Evolutionary conservation across 2,113 vertebrate species (phyloP).

Genomic region (Pollachius pollachius): DNA sequence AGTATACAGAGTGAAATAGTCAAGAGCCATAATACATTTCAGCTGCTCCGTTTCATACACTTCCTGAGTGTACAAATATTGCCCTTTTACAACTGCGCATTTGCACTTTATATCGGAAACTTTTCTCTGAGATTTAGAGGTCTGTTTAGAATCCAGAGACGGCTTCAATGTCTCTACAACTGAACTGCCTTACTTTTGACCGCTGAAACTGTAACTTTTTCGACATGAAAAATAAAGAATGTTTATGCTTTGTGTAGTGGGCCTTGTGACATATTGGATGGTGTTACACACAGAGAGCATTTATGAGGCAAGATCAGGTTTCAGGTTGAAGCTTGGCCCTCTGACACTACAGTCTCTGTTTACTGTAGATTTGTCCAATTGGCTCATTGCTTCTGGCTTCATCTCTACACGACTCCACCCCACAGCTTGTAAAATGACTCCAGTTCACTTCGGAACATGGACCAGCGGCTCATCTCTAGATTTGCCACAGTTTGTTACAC

Average conservation of each 20-base stretch:
- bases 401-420: constrained; percentile 55
- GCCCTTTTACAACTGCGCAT: not conserved
- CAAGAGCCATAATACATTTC: constrained; percentile 41
- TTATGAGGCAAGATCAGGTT: constrained; percentile 49
- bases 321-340: constrained; percentile 45
- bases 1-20: constrained; percentile 34
- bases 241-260: constrained; percentile 39
- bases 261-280: constrained; percentile 44
- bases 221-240: constrained; percentile 32
- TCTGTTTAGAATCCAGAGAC: not conserved
- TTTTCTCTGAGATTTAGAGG: constrained; percentile 5
- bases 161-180: not conserved
- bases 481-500: constrained; percentile 31
- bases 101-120: constrained; percentile 19
- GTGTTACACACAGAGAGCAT: constrained; percentile 44
- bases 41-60: constrained; percentile 29
- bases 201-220: not conserved
- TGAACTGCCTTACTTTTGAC: not conserved
- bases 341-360: constrained; percentile 60
- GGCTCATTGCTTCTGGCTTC: constrained; percentile 47
- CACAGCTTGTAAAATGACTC: constrained; percentile 65
- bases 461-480: constrained; percentile 28
- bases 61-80: constrained; percentile 13
- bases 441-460: constrained; percentile 43
- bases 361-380: constrained; percentile 52